Base-by-base conservation (phyloP, 2,797 vertebrate species). In the Euphonia xanthogaster region DNA sequence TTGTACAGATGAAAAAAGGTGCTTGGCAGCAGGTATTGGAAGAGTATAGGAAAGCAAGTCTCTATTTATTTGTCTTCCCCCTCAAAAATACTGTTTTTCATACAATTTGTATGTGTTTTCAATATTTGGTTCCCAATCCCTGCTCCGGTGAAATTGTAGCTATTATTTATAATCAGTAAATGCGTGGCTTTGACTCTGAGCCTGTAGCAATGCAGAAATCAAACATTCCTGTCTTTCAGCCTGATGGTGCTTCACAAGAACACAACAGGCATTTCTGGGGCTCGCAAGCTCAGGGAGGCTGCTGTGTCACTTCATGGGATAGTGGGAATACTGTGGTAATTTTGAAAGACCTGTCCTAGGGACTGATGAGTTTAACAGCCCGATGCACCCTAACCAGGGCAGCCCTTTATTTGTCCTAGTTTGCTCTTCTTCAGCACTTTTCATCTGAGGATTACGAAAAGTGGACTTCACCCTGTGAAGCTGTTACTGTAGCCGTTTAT, bases 381-480 rank as follows among this genome's bases (percentile, higher is more conserved):
- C 0, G 0, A 21, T 75, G 72, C 10, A 27, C 62, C 44, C 28
- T 58, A 31, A 51, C 65, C 3, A 5, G 33, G 48, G 25, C 61
- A 58, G 50, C 45, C 23, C 47, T 86, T 86, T 94, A 58, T 96
- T 96, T 91, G 61, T 74, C 45, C 37, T 72, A 33, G 54, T 83
- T 96, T 93, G 74, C 76, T 87, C 44, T 51, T 92, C 54, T 81
- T 93, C 87, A 91, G 93, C 75, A 27, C 17, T 91, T 91, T 77
- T 87, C 55, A 47, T 55, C 3, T 9, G 54, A 75, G 82, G 37
- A 62, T 97, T 94, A 81, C 0, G 16, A 88, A 94, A 93, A 86
- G 61, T 39, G 85, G 82, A 89, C 89, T 95, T 94, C 44, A 58
- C 62, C 65, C 79, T 81, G 66, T 83, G 93, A 76, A 73, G 55